Percentiles rank a stretch among this genome's conserved stretches.
These are phyloP conservation scores for Trisateles emortualis DNA, from an alignment of 2,888 invertebrate species.

Conservation along the genomic window DNA sequence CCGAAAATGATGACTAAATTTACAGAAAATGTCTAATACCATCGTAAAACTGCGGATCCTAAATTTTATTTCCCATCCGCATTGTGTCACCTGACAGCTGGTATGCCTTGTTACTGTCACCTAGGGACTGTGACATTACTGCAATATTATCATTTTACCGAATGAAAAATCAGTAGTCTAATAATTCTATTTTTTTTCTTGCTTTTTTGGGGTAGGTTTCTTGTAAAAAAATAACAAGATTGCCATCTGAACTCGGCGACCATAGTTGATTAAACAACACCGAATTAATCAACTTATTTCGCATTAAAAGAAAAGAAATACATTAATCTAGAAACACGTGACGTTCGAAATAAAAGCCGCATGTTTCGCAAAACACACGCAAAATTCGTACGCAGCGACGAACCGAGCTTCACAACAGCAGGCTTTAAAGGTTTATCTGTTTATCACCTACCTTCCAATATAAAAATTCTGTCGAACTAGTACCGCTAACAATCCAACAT, in stretches of 20 bases:
- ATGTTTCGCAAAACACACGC: slow-evolving; percentile 32
- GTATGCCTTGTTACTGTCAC: too few relatives aligned
- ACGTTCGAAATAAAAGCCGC: slow-evolving; percentile 13
- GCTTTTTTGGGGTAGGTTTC: too few relatives aligned
- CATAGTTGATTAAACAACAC: too few relatives aligned
- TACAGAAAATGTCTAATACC: not conserved
- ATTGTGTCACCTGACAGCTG: slow-evolving; percentile 2
- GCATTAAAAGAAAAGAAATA: not conserved
- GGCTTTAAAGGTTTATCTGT: slow-evolving; percentile 27
- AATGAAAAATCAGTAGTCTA: too few relatives aligned
- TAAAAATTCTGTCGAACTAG: slow-evolving; percentile 27
- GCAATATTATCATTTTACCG: too few relatives aligned
- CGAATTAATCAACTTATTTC: too few relatives aligned
- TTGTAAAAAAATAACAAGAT: too few relatives aligned
- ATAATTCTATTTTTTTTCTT: too few relatives aligned
- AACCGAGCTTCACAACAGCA: slow-evolving; percentile 18
- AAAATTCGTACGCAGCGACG: slow-evolving; percentile 40
- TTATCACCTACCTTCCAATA: slow-evolving; percentile 37
- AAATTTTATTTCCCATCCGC: slow-evolving; percentile 1
- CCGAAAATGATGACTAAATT: not conserved
- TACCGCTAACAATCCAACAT: slow-evolving; percentile 44
- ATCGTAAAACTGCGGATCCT: slow-evolving; percentile 5
- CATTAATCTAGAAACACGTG: slow-evolving; percentile 7
- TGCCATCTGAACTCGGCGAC: too few relatives aligned
- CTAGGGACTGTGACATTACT: too few relatives aligned